Conservation (phyloP, 2,888 invertebrate genomes). For the Calliopum simillimum region DNA sequence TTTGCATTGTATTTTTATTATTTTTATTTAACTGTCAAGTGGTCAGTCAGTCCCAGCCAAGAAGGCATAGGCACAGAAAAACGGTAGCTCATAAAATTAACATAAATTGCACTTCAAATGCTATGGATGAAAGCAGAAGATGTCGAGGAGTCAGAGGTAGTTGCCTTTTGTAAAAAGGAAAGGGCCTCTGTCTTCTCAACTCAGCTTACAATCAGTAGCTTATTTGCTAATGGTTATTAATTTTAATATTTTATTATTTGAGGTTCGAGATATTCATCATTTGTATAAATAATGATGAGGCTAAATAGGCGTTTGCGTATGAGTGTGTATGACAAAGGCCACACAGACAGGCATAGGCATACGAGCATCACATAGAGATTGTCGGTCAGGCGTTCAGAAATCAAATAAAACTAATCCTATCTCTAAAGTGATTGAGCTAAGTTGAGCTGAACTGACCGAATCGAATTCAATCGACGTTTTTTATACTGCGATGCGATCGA, state of each 20-base stretch:
- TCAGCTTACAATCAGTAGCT: background rate
- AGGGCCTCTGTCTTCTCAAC: background rate
- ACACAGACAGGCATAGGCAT: slow-evolving; percentile 1
- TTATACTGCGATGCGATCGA: slow-evolving; percentile 23
- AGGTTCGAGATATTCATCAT: background rate
- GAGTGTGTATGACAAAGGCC: background rate
- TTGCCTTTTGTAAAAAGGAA: background rate
- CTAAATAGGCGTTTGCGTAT: background rate
- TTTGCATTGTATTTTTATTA: background rate
- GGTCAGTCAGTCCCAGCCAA: background rate
- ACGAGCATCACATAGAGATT: background rate
- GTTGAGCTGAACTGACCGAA: background rate
- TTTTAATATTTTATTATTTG: slow-evolving; percentile 7
- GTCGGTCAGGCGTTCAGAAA: slow-evolving; percentile 37
- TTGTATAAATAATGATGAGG: slow-evolving; percentile 25
- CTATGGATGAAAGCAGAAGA: background rate
- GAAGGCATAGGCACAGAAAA: slow-evolving; percentile 17
- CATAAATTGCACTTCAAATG: slow-evolving; percentile 45
- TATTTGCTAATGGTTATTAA: slow-evolving; percentile 1
- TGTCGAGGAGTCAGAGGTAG: background rate
- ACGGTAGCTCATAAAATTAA: slow-evolving; percentile 49
- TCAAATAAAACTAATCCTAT: slow-evolving; percentile 53
- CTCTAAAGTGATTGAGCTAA: slow-evolving; percentile 45
- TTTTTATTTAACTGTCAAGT: slow-evolving; percentile 25
- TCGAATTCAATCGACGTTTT: slow-evolving; percentile 11